phyloP scores from a whole-genome alignment of 1,140 invertebrate genomes.

The Sycophaga agraensis region DNA sequence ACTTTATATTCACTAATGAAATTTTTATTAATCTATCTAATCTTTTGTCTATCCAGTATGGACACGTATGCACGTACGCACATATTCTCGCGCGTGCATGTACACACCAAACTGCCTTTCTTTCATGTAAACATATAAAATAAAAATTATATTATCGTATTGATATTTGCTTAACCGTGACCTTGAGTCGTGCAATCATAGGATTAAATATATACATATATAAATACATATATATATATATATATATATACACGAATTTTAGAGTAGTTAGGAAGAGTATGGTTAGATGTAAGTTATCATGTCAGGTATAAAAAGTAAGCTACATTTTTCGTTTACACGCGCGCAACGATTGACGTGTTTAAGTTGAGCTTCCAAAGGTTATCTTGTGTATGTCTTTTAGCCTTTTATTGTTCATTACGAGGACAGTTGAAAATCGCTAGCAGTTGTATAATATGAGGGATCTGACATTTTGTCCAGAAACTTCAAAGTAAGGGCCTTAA shows the following conservation, averaged over 20 bases:
- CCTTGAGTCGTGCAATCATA: constrained; percentile 48
- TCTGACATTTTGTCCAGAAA: constrained; percentile 41
- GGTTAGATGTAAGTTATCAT: constrained; percentile 13
- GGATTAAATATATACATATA: constrained; percentile 34
- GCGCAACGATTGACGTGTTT: neutral
- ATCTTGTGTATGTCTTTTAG: constrained; percentile 11
- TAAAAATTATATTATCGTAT: constrained; percentile 1
- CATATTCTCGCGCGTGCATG: neutral
- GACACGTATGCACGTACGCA: no score
- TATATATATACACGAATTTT: constrained; percentile 10
- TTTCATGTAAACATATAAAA: neutral
- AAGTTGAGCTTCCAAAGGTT: constrained; percentile 3
- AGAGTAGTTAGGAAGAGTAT: neutral
- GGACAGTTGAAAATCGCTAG: constrained; percentile 45
- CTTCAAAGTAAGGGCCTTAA: constrained; percentile 51
- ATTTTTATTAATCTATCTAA: neutral
- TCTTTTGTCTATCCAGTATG: constrained; percentile 10
- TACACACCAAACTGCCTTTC: neutral
- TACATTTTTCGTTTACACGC: constrained; percentile 7
- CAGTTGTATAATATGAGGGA: constrained; percentile 23
- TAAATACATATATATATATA: neutral
- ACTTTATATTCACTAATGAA: neutral
- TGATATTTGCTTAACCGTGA: constrained; percentile 25
- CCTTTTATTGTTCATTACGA: constrained; percentile 20
- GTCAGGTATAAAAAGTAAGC: constrained; percentile 8